phyloP scores from a whole-genome alignment of 1,140 invertebrate genomes.

The Drosophila insularis region DNA sequence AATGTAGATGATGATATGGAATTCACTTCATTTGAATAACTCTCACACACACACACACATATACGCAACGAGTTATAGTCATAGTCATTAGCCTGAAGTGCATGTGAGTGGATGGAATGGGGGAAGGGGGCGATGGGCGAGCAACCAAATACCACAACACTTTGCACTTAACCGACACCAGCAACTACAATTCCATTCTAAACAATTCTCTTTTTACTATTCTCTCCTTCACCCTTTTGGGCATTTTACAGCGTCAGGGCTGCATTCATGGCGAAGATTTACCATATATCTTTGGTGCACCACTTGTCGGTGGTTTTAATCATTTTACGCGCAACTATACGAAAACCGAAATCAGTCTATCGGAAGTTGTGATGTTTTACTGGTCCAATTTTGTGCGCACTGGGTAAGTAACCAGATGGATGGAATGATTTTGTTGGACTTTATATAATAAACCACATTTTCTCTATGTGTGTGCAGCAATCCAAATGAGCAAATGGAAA shows the following conservation, averaged over 20 bases:
- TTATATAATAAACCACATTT: background rate
- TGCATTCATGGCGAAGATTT: slow-evolving; percentile 96
- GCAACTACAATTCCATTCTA: background rate
- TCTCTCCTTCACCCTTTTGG: background rate
- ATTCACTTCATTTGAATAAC: background rate
- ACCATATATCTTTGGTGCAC: slow-evolving; percentile 94
- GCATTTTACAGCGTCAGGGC: slow-evolving; percentile 87
- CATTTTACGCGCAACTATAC: slow-evolving; percentile 95
- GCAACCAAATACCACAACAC: background rate
- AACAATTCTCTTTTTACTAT: slow-evolving; percentile 1
- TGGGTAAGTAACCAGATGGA: slow-evolving; percentile 88
- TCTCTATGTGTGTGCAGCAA: slow-evolving; percentile 85
- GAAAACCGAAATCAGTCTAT: slow-evolving; percentile 92
- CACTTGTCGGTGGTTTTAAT: slow-evolving; percentile 90
- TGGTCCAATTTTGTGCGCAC: slow-evolving; percentile 98
- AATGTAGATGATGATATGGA: no score
- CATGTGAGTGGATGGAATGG: no score
- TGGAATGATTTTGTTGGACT: background rate
- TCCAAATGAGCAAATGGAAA: slow-evolving; percentile 92
- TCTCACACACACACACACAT: background rate
- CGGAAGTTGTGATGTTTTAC: slow-evolving; percentile 96
- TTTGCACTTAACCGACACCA: background rate
- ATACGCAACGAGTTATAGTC: background rate
- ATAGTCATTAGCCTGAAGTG: background rate
- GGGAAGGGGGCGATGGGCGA: no score